Percentiles rank a stretch among this genome's conserved stretches.
phyloP scores from a whole-genome alignment of 2,888 invertebrate species.

The Stratiomys singularior region DNA sequence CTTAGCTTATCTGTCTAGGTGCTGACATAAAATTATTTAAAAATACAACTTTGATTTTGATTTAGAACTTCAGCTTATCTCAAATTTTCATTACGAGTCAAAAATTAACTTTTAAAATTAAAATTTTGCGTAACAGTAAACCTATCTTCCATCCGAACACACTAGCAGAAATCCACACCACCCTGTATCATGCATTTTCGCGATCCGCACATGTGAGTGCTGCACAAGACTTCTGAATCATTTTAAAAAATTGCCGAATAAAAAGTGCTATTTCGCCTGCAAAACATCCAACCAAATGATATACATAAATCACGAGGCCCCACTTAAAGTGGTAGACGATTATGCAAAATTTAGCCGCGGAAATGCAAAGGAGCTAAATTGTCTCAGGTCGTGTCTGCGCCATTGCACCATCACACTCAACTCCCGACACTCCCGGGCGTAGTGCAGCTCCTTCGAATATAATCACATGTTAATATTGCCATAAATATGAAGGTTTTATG shows the following conservation, averaged over 20 bases:
- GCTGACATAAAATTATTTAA: no score
- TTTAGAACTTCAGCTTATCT: no score
- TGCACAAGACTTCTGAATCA: background rate
- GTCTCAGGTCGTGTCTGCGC: constrained; percentile 18
- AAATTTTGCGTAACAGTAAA: no score
- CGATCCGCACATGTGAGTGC: background rate
- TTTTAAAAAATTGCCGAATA: background rate
- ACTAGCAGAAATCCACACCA: no score
- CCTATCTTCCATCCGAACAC: no score
- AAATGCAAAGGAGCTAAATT: constrained; percentile 19
- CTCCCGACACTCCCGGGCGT: background rate
- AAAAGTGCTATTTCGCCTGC: constrained; percentile 26
- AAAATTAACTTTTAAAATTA: no score
- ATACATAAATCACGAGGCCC: constrained; percentile 36
- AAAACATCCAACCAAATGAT: constrained; percentile 29
- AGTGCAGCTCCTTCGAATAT: background rate
- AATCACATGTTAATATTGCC: constrained; percentile 45
- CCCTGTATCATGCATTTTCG: background rate
- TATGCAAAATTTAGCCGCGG: constrained; percentile 38
- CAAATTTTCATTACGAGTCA: no score
- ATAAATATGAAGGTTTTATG: constrained; percentile 46
- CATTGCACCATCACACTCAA: constrained; percentile 25
- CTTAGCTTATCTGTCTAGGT: no score
- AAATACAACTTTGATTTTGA: no score
- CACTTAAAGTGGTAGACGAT: constrained; percentile 25